Evolutionary conservation across 2,797 vertebrate genomes (phyloP).

Genomic region (Ispidina picta): DNA sequence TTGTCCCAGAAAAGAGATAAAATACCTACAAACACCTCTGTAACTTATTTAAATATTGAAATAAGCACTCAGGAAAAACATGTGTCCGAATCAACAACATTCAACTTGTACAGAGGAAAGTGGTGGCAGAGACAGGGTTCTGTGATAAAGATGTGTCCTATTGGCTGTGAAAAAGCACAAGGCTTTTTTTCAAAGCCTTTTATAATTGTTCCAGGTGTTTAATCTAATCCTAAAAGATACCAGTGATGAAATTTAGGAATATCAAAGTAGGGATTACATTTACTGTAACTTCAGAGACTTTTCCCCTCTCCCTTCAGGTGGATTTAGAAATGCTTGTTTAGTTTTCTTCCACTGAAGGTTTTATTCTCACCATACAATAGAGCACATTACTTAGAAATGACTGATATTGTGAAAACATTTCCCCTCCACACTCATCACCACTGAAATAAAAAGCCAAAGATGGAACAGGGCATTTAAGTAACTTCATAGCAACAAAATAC

Average conservation of each 20-base stretch:
- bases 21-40: background rate
- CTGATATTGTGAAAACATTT: background rate
- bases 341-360: background rate
- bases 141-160: background rate
- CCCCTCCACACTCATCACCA: background rate
- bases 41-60: background rate
- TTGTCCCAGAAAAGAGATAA: background rate
- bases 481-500: background rate
- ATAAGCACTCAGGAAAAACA: background rate
- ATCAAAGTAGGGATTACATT: slow-evolving; percentile 9
- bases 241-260: background rate
- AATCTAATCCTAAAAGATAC: slow-evolving; percentile 1
- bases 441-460: background rate
- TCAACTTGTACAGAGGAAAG: background rate
- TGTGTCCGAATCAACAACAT: background rate
- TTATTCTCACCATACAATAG: background rate
- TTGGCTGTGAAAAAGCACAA: background rate
- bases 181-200: background rate
- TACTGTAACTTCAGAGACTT: background rate
- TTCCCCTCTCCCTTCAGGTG: background rate
- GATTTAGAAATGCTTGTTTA: slow-evolving; percentile 23
- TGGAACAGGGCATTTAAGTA: background rate
- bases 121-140: background rate
- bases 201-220: background rate
- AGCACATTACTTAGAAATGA: background rate